These are phyloP conservation scores for Portunus trituberculatus DNA, from an alignment of 1,140 invertebrate species.

Conservation along the genomic window DNA sequence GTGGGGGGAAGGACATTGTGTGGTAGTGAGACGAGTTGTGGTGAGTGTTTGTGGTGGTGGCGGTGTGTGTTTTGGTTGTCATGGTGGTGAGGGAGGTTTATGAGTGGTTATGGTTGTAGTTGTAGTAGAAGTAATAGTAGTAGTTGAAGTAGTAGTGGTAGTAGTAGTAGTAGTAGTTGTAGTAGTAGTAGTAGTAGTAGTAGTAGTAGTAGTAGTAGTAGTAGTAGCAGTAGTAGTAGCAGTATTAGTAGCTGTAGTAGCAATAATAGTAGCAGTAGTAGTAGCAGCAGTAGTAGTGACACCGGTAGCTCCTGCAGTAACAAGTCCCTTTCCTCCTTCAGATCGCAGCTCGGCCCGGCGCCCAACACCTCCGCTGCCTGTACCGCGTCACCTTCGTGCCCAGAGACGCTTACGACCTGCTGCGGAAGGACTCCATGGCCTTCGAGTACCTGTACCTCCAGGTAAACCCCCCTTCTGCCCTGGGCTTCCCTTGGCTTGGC, in stretches of 20 bases:
- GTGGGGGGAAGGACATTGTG: no score
- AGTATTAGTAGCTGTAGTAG: neutral
- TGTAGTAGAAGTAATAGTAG: no score
- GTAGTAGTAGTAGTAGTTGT: no score
- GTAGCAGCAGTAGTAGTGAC: neutral
- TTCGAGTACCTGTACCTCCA: conserved; percentile 94
- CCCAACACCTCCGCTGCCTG: conserved; percentile 92
- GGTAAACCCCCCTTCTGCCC: conserved; percentile 79
- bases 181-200: no score
- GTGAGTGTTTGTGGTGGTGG: no score
- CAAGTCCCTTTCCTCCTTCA: conserved; percentile 80
- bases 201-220: no score
- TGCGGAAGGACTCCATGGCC: conserved; percentile 89
- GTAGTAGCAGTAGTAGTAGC: no score
- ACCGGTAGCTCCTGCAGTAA: neutral
- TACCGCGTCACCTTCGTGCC: conserved; percentile 94
- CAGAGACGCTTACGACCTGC: conserved; percentile 89
- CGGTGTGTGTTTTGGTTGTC: no score
- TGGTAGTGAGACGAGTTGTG: no score
- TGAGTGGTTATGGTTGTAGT: no score
- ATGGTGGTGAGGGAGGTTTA: no score
- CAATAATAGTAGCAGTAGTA: neutral
- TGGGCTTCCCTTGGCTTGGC: neutral
- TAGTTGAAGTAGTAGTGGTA: no score
- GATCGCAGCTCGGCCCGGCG: conserved; percentile 92